phyloP scores from a whole-genome alignment of 1,140 invertebrate species.

The Chrysopa pallens region DNA sequence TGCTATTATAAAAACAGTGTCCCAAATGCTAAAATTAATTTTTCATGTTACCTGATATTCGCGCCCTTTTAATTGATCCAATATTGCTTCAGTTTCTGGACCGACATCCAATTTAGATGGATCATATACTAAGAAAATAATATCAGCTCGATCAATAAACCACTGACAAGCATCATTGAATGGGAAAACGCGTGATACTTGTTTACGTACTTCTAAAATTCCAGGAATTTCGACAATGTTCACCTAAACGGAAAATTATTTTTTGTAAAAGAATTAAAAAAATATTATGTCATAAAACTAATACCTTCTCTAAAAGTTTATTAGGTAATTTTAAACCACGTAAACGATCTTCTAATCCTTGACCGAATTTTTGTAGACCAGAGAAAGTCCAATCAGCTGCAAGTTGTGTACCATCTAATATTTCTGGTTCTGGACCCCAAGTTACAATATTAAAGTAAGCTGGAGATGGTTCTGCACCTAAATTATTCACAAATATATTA shows the following conservation, averaged over 20 bases:
- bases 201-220: conserved; percentile 83
- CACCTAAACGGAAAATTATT: conserved; percentile 38
- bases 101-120: conserved; percentile 88
- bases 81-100: conserved; percentile 81
- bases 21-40: no score
- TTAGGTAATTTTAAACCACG: conserved; percentile 64
- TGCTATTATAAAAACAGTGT: no score
- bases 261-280: background rate
- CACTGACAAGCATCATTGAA: conserved; percentile 93
- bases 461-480: conserved; percentile 83
- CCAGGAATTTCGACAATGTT: conserved; percentile 94
- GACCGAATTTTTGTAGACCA: conserved; percentile 85
- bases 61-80: conserved; percentile 82
- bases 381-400: conserved; percentile 87
- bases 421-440: conserved; percentile 67
- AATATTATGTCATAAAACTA: background rate
- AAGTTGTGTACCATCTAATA: conserved; percentile 78
- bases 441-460: conserved; percentile 88
- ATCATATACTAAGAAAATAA: conserved; percentile 90
- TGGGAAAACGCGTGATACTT: conserved; percentile 80
- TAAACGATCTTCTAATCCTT: conserved; percentile 76
- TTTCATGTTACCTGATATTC: conserved; percentile 71
- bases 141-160: conserved; percentile 89
- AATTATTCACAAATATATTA: conserved; percentile 2
- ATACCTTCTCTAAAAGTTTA: conserved; percentile 76